phyloP scores from a whole-genome alignment of 2,797 vertebrate genomes.

The Ficedula albicollis region DNA sequence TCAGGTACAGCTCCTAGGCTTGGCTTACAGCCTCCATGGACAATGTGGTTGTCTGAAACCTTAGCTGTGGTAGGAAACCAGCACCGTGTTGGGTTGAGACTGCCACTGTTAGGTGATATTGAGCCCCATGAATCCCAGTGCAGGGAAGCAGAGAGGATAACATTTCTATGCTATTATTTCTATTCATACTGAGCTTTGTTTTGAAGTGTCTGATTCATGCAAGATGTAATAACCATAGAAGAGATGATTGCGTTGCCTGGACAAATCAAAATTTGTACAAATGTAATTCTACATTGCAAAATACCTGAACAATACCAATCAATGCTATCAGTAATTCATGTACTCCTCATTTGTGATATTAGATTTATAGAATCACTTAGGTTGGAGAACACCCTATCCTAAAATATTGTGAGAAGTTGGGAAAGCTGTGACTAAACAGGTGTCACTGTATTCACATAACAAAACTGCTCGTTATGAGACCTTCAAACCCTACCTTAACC shows the following conservation, averaged over 20 bases:
- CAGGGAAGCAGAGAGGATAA: neutral
- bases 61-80: neutral
- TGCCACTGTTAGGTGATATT: neutral
- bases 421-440: neutral
- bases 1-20: neutral
- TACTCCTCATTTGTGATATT: neutral
- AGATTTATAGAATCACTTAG: neutral
- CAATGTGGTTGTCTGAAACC: neutral
- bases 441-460: neutral
- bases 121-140: neutral
- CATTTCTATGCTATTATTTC: neutral
- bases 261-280: neutral
- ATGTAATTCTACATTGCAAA: neutral
- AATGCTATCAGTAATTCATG: neutral
- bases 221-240: neutral
- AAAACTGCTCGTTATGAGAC: neutral
- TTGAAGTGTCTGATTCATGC: neutral
- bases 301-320: neutral
- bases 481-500: neutral
- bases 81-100: neutral
- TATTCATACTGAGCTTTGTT: neutral
- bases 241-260: neutral
- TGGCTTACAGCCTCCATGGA: neutral
- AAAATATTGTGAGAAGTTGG: neutral
- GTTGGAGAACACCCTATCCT: neutral